Evolutionary conservation across 1,140 invertebrate genomes (phyloP), one percentile per base, ranked within the genome.

Genomic region (Saccostrea glomerata): DNA sequence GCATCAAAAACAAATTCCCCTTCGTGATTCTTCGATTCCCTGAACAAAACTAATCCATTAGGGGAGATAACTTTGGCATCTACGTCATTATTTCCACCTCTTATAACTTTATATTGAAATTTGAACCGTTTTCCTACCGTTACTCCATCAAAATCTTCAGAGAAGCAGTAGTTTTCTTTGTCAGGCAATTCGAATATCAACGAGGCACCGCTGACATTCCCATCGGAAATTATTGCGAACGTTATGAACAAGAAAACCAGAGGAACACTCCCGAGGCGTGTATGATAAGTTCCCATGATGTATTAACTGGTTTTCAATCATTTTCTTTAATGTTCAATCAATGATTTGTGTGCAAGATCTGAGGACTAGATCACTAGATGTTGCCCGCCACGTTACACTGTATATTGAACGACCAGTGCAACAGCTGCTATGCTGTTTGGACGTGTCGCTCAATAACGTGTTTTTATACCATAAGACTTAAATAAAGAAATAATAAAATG

Each of bases 41-140:
- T 97, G 95, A 99, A 99, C 70, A 99, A 96, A 25, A 99, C 96
- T 95, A 98, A 97, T 90, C 97, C 97, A 91, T 97, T 97, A 17
- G 99, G 99, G 92, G 97, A 97, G 95, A 98, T 97, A 66, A 99
- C 95, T 83, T 96, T 96, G 5, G 99, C 97, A 95, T 99, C 98
- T n/a, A 99, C 98, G 95, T 99, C 99, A 94, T 99, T 98, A 92
- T 99, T 98, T 1, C 99, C 99, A 89, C 99, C 99, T 85, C 98
- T 99, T 1, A 99, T 98, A 56, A 99, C 99, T 98, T 98, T 87
- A 85, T 91, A 94, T 23, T 91, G 88, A 73, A 94, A 90, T 13
- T 92, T 82, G 58, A 90, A 93, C 86, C 89, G 47, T 86, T 91
- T 89, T 63, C 89, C 86, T 25, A 66, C 36, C 70, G 63, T 23